Percentiles rank a stretch among this genome's conserved stretches.
phyloP scores from a whole-genome alignment of 2,113 vertebrate species.

The Lonchura striata region DNA sequence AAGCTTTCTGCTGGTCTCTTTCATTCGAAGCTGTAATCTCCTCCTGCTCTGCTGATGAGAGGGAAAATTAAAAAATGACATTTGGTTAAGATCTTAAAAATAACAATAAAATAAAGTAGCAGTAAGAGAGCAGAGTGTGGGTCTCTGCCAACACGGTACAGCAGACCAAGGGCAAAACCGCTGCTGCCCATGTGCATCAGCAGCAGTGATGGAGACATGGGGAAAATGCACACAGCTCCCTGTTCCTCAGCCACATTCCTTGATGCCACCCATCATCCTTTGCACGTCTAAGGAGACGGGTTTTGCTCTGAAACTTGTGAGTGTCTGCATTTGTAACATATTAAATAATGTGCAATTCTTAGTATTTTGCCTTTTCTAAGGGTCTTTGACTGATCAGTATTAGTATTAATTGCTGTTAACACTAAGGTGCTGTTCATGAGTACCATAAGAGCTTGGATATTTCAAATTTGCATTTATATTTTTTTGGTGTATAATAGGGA shows the following conservation, averaged over 20 bases:
- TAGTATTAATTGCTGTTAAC: neutral
- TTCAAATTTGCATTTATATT: neutral
- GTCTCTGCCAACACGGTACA: neutral
- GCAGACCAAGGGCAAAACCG: neutral
- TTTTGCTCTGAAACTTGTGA: neutral
- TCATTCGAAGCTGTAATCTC: neutral
- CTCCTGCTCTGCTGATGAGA: neutral
- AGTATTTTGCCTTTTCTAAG: neutral
- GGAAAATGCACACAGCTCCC: neutral
- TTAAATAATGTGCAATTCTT: neutral
- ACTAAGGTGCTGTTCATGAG: neutral
- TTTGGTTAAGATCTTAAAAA: neutral
- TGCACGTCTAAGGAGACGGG: rapidly evolving
- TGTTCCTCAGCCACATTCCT: neutral
- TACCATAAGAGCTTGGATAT: neutral
- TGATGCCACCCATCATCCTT: neutral
- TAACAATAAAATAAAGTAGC: neutral
- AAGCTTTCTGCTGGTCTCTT: neutral
- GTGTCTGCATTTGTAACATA: neutral
- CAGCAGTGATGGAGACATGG: rapidly evolving
- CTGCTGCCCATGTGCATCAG: neutral
- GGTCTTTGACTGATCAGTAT: neutral
- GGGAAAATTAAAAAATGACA: neutral
- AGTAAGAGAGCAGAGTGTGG: neutral
- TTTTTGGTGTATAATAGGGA: neutral